These are phyloP conservation scores for Enteromius radiatus DNA, from an alignment of 2,797 vertebrate genomes.

Conservation along the genomic window DNA sequence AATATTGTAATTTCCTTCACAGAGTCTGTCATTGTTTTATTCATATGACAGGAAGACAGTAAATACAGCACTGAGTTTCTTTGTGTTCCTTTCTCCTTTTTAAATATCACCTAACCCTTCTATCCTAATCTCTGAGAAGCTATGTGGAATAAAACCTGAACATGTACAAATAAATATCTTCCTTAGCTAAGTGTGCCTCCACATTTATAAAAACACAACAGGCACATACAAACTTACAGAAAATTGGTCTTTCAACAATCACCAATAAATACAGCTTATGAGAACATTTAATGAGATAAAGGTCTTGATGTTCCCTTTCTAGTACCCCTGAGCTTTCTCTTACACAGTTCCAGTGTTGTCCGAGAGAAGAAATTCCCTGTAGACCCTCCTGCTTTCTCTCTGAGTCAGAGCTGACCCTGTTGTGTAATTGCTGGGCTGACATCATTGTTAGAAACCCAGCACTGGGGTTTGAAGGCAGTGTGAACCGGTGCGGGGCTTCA, in stretches of 20 bases:
- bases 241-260: neutral
- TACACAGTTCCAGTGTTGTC: neutral
- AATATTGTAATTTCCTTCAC: conserved; percentile 34
- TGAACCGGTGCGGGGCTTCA: conserved; percentile 48
- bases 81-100: neutral
- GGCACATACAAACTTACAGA: neutral
- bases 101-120: neutral
- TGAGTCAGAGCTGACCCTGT: conserved; percentile 56
- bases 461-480: conserved; percentile 34
- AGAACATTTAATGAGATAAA: conserved; percentile 18
- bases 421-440: conserved; percentile 54
- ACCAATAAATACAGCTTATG: neutral
- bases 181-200: neutral
- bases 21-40: conserved; percentile 8
- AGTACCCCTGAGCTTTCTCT: conserved; percentile 21
- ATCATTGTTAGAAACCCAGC: conserved; percentile 57
- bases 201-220: neutral
- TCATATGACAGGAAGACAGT: neutral
- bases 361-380: conserved; percentile 28
- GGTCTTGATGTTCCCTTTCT: conserved; percentile 7
- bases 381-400: conserved; percentile 36
- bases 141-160: neutral
- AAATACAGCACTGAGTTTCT: neutral
- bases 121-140: neutral
- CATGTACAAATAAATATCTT: neutral